These are phyloP conservation scores for Buphagus erythrorhynchus DNA, from an alignment of 2,797 vertebrate species.

Conservation along the genomic window DNA sequence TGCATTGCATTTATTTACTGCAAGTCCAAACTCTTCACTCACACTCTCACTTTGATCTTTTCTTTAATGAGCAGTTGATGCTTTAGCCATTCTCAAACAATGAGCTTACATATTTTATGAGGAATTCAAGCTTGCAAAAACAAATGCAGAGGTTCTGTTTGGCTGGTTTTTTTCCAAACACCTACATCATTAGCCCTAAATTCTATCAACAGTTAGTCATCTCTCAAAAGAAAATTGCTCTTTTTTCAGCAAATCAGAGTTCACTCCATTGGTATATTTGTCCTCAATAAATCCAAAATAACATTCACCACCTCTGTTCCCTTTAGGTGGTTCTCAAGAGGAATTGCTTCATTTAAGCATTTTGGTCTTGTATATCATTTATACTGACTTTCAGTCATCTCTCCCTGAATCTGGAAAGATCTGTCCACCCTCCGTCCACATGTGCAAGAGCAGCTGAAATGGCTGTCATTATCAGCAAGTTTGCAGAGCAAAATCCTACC, in stretches of 20 bases:
- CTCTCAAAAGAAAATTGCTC: background rate
- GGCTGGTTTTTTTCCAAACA: background rate
- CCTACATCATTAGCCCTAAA: background rate
- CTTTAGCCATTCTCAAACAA: background rate
- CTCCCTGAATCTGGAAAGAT: background rate
- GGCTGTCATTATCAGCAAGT: background rate
- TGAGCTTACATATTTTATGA: fast-evolving
- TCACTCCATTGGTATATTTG: background rate
- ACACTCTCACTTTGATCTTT: background rate
- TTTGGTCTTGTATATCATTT: background rate
- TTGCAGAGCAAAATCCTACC: background rate
- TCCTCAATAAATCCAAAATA: background rate
- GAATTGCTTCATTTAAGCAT: background rate
- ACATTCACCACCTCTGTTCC: background rate
- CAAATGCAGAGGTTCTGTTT: background rate
- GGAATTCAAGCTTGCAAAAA: background rate
- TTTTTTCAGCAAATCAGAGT: background rate
- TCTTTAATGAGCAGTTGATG: background rate
- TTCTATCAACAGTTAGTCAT: background rate
- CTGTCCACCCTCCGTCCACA: background rate
- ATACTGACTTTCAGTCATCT: background rate
- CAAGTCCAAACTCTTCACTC: background rate
- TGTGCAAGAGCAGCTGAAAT: background rate
- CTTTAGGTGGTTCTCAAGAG: background rate
- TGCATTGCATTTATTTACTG: background rate